Evolutionary conservation across 2,797 vertebrate species (phyloP).

Genomic region (Zenarchopterus dispar): DNA sequence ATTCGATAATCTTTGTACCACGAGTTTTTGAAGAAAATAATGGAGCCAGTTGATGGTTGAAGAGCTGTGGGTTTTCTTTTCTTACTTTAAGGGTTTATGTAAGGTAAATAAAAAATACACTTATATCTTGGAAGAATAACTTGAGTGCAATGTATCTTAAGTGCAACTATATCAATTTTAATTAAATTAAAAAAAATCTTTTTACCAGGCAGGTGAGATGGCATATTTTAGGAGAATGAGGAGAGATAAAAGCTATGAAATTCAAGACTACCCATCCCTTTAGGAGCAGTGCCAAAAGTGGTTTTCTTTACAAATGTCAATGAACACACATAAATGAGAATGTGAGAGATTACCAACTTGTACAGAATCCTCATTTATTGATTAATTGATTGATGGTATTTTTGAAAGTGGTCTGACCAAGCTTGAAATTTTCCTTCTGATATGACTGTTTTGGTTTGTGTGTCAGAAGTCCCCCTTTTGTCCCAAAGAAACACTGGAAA

Average conservation of each 20-base stretch:
- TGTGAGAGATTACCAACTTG: slow-evolving; percentile 34
- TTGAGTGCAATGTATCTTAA: slow-evolving; percentile 42
- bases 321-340: slow-evolving; percentile 8
- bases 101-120: slow-evolving; percentile 5
- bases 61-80: neutral
- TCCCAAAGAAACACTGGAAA: neutral
- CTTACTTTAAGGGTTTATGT: neutral
- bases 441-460: slow-evolving; percentile 27
- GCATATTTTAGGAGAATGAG: slow-evolving; percentile 20
- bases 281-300: too few relatives aligned
- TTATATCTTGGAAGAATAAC: neutral
- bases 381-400: too few relatives aligned
- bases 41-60: neutral
- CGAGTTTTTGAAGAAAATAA: neutral
- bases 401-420: slow-evolving; percentile 25
- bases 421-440: slow-evolving; percentile 18
- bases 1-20: neutral
- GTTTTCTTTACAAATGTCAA: too few relatives aligned
- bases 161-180: slow-evolving; percentile 21
- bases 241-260: slow-evolving; percentile 4
- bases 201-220: too few relatives aligned
- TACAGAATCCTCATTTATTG: slow-evolving; percentile 63
- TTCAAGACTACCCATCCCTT: too few relatives aligned
- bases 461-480: slow-evolving; percentile 3
- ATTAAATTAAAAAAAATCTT: too few relatives aligned